Evolutionary conservation across 2,888 invertebrate species (phyloP).

Genomic region (Aphodius sticticus): DNA sequence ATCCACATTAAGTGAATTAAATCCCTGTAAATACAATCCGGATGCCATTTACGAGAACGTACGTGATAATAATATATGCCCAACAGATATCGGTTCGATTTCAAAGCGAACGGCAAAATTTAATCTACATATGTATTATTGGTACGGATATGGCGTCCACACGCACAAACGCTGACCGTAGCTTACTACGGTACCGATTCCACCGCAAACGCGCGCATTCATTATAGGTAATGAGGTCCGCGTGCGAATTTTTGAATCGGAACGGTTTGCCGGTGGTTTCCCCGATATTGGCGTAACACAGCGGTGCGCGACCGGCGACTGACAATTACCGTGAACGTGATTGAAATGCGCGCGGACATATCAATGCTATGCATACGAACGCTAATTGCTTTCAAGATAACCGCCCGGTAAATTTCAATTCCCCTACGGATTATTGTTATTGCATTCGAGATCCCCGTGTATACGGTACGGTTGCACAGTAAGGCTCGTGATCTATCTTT

Average conservation of each 20-base stretch:
- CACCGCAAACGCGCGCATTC: neutral
- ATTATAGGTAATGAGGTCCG: neutral
- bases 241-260: neutral
- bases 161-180: neutral
- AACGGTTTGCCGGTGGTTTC: neutral
- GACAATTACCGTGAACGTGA: neutral
- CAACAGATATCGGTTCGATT: neutral
- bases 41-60: neutral
- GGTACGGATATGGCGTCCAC: neutral
- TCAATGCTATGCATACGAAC: neutral
- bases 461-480: neutral
- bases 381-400: conserved; percentile 4
- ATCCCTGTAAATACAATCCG: neutral
- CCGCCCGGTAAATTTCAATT: neutral
- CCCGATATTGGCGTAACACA: neutral
- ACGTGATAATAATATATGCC: neutral
- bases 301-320: neutral
- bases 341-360: conserved; percentile 4
- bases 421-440: neutral
- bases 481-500: neutral
- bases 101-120: neutral
- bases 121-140: neutral
- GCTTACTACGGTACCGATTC: neutral
- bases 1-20: neutral
- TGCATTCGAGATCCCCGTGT: neutral